Base-by-base conservation (phyloP, 2,888 invertebrate species). In the Spialia ferax region DNA sequence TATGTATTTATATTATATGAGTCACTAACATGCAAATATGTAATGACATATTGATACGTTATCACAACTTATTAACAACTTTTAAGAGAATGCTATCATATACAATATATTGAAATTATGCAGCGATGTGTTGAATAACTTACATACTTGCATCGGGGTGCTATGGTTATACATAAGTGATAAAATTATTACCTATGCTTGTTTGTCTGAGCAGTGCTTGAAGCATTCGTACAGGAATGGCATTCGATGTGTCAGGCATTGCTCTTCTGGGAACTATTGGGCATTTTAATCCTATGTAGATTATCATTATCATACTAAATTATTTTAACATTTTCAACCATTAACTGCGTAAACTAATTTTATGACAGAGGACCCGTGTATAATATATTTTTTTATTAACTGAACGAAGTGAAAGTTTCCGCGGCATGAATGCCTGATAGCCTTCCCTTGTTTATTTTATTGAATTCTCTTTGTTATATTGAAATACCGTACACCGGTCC, bases 21-120 rank as follows among this genome's bases (percentile, higher is more conserved):
- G 93, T 93, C 90, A 93, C 93, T 93, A 93, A 93, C 93, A 90
- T 93, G 93, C 93, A 93, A 93, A 91, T 93, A 93, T 93, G 93
- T 93, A 93, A 93, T 85, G 87, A 86, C 85, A 88, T 86, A 86
- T 85, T 79, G 78, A 80, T 84, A 83, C 81, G 85, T 85, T 84
- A 87, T 86, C 90, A 89, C 91, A 88, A 81, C 78, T 82, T 81
- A 91, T 91, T 91, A 92, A 91, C 91, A 88, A 79, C 73, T 75
- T 81, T 48, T 81, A 86, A 82, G 83, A 82, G 91, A 92, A 92
- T 92, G 93, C 92, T 85, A 85, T 83, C 86, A 83, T 76, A 75
- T 66, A 85, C 76, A 81, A 82, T 80, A 83, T 77, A 80, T 83
- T 79, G 78, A 84, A 77, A 80, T 81, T 73, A 83, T 81, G 73